These are phyloP conservation scores for Sclerurus mexicanus DNA, from an alignment of 2,113 vertebrate genomes.

Conservation along the genomic window DNA sequence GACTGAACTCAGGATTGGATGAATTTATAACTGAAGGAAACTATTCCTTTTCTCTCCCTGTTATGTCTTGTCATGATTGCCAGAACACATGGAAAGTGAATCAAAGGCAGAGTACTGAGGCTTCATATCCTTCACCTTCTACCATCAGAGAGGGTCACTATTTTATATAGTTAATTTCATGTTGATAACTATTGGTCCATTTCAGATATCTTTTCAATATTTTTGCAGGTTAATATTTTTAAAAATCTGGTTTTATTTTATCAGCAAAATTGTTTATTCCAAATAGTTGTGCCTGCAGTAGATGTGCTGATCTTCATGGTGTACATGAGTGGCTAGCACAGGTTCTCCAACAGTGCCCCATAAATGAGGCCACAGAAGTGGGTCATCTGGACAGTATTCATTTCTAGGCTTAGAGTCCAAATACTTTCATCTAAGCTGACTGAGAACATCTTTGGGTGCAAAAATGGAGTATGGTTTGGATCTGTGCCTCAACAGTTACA, in stretches of 20 bases:
- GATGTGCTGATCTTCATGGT: background rate
- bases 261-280: background rate
- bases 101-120: background rate
- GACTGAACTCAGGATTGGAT: background rate
- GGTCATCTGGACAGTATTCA: background rate
- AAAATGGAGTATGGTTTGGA: background rate
- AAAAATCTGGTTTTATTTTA: background rate
- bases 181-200: background rate
- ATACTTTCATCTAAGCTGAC: background rate
- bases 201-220: background rate
- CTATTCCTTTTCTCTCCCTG: background rate
- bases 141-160: background rate
- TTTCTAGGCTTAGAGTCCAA: background rate
- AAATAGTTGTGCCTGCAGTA: background rate
- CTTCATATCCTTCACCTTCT: background rate
- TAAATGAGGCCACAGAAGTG: background rate
- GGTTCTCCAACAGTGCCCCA: background rate
- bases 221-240: background rate
- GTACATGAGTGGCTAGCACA: background rate
- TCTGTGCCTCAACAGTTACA: background rate
- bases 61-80: background rate
- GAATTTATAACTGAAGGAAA: background rate
- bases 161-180: background rate
- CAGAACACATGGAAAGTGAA: background rate
- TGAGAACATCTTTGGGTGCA: background rate